Evolutionary conservation across 37 sponge, comb jelly and placozoan genomes (phyloP).

Genomic region (Cladorhizidae sp.): DNA sequence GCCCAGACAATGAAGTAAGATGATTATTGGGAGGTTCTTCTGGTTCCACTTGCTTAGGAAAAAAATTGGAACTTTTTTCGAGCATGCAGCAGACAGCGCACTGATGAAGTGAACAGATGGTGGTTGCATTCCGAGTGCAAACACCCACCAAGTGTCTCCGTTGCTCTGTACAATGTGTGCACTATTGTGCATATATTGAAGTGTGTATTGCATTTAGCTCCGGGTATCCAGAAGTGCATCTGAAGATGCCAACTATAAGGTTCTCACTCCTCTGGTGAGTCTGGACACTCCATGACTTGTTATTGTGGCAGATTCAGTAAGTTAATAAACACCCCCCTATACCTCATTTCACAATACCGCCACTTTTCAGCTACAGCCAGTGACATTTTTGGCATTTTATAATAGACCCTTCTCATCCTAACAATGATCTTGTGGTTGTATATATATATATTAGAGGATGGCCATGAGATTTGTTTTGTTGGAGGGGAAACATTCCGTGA

Average conservation of each 20-base stretch:
- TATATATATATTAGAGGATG: constrained; percentile 69
- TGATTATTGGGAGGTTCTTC: no score
- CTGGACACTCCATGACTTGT: constrained; percentile 85
- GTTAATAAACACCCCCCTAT: not conserved
- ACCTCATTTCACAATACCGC: no score
- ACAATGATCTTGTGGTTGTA: not conserved
- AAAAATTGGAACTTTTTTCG: no score
- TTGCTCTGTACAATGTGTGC: not conserved
- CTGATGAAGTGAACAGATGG: no score
- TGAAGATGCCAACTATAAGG: constrained; percentile 30
- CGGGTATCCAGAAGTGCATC: constrained; percentile 47
- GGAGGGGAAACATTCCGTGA: constrained; percentile 81
- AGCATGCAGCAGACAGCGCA: no score
- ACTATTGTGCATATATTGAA: no score
- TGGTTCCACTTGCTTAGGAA: no score
- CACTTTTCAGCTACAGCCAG: not conserved
- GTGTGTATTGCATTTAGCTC: constrained; percentile 31
- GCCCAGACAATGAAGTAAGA: constrained; percentile 53
- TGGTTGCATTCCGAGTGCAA: no score
- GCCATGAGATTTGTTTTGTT: constrained; percentile 92
- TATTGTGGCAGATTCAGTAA: constrained; percentile 81
- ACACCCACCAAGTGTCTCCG: not conserved
- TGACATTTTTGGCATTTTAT: not conserved
- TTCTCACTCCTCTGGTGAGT: constrained; percentile 85
- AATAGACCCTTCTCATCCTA: not conserved